Evolutionary conservation across 1,140 invertebrate genomes (phyloP).

Genomic region (Drosophila setifemur): DNA sequence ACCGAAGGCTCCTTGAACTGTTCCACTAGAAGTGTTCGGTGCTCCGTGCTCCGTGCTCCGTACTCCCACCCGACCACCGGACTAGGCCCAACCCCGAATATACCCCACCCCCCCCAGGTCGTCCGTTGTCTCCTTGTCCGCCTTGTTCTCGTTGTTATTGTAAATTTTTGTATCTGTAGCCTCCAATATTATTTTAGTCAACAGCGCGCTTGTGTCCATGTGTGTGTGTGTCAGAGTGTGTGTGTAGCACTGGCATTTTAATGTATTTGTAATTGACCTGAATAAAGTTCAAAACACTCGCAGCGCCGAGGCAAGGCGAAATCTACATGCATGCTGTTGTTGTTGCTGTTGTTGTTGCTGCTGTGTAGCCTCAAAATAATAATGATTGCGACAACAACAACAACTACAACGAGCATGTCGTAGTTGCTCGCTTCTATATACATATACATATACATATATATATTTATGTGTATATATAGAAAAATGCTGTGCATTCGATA

Average conservation of each 20-base stretch:
- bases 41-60: conserved; percentile 3
- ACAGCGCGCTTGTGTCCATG: conserved; percentile 54
- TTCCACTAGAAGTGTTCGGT: conserved; percentile 6
- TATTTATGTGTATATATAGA: conserved; percentile 14
- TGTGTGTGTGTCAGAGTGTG: conserved; percentile 27
- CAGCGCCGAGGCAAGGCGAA: conserved; percentile 69
- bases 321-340: conserved; percentile 68
- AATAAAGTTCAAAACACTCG: conserved; percentile 82
- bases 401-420: conserved; percentile 29
- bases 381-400: conserved; percentile 77
- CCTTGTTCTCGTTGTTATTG: conserved; percentile 45
- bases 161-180: conserved; percentile 61
- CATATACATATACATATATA: conserved; percentile 1
- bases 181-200: conserved; percentile 80
- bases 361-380: conserved; percentile 74
- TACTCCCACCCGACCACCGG: background rate
- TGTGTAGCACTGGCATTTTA: conserved; percentile 76
- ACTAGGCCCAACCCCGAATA: conserved; percentile 17
- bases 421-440: conserved; percentile 25
- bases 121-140: conserved; percentile 42
- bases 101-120: conserved; percentile 9
- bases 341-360: conserved; percentile 9
- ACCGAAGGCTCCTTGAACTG: conserved; percentile 52
- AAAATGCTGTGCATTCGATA: conserved; percentile 61
- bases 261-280: conserved; percentile 82